Base-by-base conservation (phyloP, 2,797 vertebrate genomes). In the Malacoraja senta region DNA sequence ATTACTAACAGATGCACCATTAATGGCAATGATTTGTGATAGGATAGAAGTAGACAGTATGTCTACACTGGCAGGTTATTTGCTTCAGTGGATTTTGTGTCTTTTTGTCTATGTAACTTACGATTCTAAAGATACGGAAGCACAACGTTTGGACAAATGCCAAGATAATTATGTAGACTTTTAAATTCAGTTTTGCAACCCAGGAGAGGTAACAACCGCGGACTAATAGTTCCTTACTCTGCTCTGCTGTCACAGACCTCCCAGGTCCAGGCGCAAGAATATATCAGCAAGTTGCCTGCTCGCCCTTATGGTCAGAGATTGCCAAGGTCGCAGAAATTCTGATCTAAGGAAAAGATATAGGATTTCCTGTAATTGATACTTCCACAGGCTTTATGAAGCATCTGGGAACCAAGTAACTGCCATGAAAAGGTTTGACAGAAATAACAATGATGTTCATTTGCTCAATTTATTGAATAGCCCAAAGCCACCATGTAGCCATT, bases 281-380 rank as follows among this genome's bases (percentile, higher is more conserved):
- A 84, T 61, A 29, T n/a, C 24, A 61, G 53, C 53, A 61, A 53
- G 12, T 84, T 84, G 61, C 24, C 81, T 84, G 81, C 53, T 58
- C 81, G 13, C 10, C 53, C 26, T 84, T 29, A n/a, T 61, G 26
- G 53, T 53, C 53, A n/a, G 9, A 29, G 44, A 83, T 26, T 58
- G 2, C 44, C 13, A 65, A 63, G 61, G 13, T 13, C 58, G 26
- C 83, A 65, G 32, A 88, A 35, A 7, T 88, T 68, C 61, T 68
- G 84, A 61, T 26, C 80, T 53, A 61, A 83, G 80, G 80, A 88
- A 88, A n/a, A 29, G 63, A 35, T 68, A 88, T 32, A 68, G 63
- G 84, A 68, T 24, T 88, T 68, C 63, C 84, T 35, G 63, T 35
- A 68, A 88, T 68, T 88, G 84, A 88, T 68, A 32, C 84, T 24